Base-by-base conservation (phyloP, 1,140 invertebrate genomes). In the Gerris buenoi region DNA sequence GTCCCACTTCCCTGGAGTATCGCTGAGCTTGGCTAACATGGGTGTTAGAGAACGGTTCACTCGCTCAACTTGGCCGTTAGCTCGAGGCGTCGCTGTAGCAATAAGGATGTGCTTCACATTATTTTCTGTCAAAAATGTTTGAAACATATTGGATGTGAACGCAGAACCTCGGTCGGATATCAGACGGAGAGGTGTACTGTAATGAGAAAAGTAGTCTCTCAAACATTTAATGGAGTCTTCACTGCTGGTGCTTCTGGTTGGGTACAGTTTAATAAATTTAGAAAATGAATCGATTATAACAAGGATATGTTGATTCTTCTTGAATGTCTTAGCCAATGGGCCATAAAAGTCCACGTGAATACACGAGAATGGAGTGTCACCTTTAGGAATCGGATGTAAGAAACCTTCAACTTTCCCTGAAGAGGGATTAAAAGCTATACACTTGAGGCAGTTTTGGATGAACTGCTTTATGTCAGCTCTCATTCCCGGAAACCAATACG, bases 391-490 rank as follows among this genome's bases (percentile, higher is more conserved):
- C 2, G 13, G 2, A 28, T 63, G 62, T 27, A 63, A 28, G 22
- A 26, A 63, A 27, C 25, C 62, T 27, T 63, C 71, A 0, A 18
- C 26, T 65, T 69, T 69, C 14, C 71, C 70, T 10, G 28, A 61
- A 0, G 22, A 0, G 13, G 72, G 70, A 33, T 2, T 25, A 69
- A 64, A 74, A 1, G 67, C 68, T 18, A 75, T 71, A 68, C 69
- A 67, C 64, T 72, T 73, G 33, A 73, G 57, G 22, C 70, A 73
- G 61, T 71, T 68, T 2, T 25, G 10, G 27, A 73, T 70, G 63
- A 69, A 56, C 22, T 58, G 25, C 1, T 65, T 61, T 46, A 68
- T 56, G 62, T 72, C 71, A 25, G 63, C 28, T 27, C 64, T 66
- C 33, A 73, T 64, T 0, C 67, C 25, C 28, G 69, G 71, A 28